phyloP scores from a whole-genome alignment of 1,140 invertebrate genomes.

The Caenorhabditis briggsae region DNA sequence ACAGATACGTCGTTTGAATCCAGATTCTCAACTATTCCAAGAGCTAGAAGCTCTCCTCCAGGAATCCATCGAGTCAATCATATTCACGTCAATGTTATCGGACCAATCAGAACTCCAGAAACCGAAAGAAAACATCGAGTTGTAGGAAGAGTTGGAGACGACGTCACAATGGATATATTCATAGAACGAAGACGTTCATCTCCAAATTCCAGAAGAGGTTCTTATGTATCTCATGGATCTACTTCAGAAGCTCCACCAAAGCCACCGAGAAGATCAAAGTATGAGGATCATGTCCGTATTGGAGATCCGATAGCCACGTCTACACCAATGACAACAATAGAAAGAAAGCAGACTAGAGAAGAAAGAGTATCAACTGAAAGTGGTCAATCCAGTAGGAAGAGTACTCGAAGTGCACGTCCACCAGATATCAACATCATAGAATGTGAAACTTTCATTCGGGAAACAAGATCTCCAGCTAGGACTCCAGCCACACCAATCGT shows the following conservation, averaged over 20 bases:
- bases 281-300: constrained; percentile 22
- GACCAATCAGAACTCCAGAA: constrained; percentile 29
- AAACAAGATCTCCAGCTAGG: constrained; percentile 41
- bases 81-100: constrained; percentile 26
- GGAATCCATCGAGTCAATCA: constrained; percentile 20
- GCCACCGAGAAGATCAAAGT: constrained; percentile 37
- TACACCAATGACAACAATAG: constrained; percentile 49
- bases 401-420: constrained; percentile 32
- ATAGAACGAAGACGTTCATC: constrained; percentile 22
- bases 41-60: constrained; percentile 31
- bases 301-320: constrained; percentile 48
- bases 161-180: constrained; percentile 42
- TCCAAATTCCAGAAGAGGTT: not conserved
- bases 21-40: constrained; percentile 38
- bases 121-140: constrained; percentile 27
- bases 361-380: constrained; percentile 42
- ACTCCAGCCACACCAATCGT: constrained; percentile 51
- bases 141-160: constrained; percentile 36
- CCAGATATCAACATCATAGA: constrained; percentile 29
- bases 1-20: constrained; percentile 29
- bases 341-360: constrained; percentile 43
- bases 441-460: constrained; percentile 28
- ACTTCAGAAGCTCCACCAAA: constrained; percentile 6
- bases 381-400: constrained; percentile 39
- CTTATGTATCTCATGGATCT: not conserved